Evolutionary conservation across 2,113 vertebrate species (phyloP).

Genomic region (Recurvirostra avosetta): DNA sequence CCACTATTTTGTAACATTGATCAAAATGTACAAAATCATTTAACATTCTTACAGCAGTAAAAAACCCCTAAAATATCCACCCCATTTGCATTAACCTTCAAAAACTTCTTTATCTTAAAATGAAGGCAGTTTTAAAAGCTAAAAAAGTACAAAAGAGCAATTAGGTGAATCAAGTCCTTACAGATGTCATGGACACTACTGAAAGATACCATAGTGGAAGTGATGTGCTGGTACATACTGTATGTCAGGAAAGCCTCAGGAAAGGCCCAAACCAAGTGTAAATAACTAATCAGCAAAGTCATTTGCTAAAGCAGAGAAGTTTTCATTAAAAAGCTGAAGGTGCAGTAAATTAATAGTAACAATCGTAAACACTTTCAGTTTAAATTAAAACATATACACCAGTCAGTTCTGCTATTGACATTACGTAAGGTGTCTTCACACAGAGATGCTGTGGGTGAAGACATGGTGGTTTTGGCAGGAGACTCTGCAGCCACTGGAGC

Average conservation of each 20-base stretch:
- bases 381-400: background rate
- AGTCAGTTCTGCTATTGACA: background rate
- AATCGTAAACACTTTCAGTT: background rate
- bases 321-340: background rate
- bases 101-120: background rate
- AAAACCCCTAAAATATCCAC: background rate
- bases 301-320: background rate
- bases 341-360: background rate
- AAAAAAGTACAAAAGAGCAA: background rate
- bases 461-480: background rate
- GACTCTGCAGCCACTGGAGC: background rate
- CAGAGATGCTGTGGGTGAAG: background rate
- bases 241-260: background rate
- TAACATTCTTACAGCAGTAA: background rate
- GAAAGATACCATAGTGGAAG: background rate
- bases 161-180: background rate
- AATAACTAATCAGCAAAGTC: background rate
- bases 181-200: background rate
- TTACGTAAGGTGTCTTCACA: background rate
- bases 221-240: background rate
- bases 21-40: background rate
- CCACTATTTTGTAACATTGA: background rate
- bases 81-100: background rate
- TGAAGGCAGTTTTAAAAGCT: background rate
- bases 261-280: background rate